A percentile compares a stretch with the other conserved stretches of the same genome.
Evolutionary conservation across 2,888 invertebrate species (phyloP).

Genomic region (Keiferia lycopersicella): DNA sequence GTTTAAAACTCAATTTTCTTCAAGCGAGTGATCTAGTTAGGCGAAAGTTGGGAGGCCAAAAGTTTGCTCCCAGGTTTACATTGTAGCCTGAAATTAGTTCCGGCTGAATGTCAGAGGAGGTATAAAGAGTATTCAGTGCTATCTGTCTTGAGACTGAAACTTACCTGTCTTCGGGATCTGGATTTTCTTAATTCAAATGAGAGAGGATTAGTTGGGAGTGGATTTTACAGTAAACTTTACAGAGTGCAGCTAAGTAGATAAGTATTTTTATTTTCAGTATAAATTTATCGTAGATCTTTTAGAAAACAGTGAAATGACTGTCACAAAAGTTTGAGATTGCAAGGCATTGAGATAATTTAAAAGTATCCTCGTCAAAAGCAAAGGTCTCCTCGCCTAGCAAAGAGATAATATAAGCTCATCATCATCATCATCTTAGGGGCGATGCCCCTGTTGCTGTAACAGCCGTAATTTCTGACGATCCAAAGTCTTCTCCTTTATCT

Average conservation of each 20-base stretch:
- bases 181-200: conserved; percentile 19
- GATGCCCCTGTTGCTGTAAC: no score
- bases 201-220: conserved; percentile 16
- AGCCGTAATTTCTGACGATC: no score
- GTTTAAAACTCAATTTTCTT: conserved; percentile 40
- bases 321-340: no score
- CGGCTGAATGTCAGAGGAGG: conserved; percentile 60
- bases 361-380: no score
- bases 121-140: conserved; percentile 52
- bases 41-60: conserved; percentile 38
- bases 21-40: conserved; percentile 26
- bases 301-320: no score
- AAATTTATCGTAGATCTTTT: no score
- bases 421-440: no score
- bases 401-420: no score
- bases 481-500: no score
- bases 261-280: not conserved
- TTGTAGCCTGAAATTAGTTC: conserved; percentile 66
- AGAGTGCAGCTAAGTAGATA: not conserved
- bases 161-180: conserved; percentile 22
- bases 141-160: conserved; percentile 23
- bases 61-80: conserved; percentile 58
- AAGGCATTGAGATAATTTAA: no score
- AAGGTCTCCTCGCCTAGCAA: no score
- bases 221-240: not conserved